phyloP scores from a whole-genome alignment of 2,797 vertebrate genomes.

The Tolypeutes matacus region DNA sequence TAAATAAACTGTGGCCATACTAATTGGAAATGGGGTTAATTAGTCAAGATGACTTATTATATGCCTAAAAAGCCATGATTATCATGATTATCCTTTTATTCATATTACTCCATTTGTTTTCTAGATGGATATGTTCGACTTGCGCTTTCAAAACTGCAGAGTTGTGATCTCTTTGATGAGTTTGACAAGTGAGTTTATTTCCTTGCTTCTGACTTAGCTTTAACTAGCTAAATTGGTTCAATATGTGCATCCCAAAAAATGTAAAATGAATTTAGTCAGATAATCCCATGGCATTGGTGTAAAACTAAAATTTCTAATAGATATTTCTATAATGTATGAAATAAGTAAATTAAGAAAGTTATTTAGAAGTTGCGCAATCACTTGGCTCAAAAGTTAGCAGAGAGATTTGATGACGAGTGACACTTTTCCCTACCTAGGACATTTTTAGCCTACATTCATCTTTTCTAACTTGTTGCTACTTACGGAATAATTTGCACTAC shows the following conservation, averaged over 20 bases:
- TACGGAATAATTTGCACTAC: background rate
- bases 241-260: background rate
- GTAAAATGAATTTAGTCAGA: constrained; percentile 16
- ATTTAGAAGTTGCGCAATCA: background rate
- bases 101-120: constrained; percentile 77
- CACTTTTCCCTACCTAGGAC: background rate
- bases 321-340: constrained; percentile 1
- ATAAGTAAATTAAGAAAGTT: background rate
- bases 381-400: background rate
- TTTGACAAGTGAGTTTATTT: constrained; percentile 86
- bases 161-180: constrained; percentile 85
- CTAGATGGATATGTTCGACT: constrained; percentile 86
- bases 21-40: background rate
- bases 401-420: background rate
- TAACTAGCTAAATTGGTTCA: background rate
- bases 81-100: constrained; percentile 28
- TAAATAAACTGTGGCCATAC: background rate
- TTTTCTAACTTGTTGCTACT: background rate
- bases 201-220: constrained; percentile 54
- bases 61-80: background rate
- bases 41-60: background rate
- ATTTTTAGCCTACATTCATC: background rate
- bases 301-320: background rate
- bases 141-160: constrained; percentile 88
- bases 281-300: background rate